Evolutionary conservation across 2,888 invertebrate species (phyloP).

Genomic region (Periphyllus acericola): DNA sequence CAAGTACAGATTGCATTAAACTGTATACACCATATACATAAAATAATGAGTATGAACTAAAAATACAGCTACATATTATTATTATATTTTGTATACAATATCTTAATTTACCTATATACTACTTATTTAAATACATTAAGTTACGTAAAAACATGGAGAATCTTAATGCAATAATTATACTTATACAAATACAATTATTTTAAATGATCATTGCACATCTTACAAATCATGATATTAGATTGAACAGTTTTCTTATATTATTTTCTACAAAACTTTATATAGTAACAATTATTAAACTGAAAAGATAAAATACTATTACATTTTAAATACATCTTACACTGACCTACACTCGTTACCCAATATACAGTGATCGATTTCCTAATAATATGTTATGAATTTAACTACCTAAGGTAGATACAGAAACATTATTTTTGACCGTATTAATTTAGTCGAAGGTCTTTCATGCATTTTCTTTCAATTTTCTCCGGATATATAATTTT

Average conservation of each 20-base stretch:
- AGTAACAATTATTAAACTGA: not conserved
- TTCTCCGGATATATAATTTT: slow-evolving; percentile 52
- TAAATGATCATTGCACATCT: too few relatives aligned
- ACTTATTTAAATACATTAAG: too few relatives aligned
- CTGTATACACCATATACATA: too few relatives aligned
- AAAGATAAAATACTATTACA: not conserved
- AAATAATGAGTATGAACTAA: too few relatives aligned
- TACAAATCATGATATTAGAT: not conserved
- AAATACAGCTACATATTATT: too few relatives aligned
- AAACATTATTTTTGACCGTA: slow-evolving; percentile 50
- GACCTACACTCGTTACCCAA: slow-evolving; percentile 24
- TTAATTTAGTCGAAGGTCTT: slow-evolving; percentile 55
- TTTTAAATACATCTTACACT: slow-evolving; percentile 10
- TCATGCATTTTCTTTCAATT: slow-evolving; percentile 60
- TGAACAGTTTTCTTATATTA: not conserved
- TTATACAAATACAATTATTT: too few relatives aligned
- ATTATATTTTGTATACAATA: too few relatives aligned
- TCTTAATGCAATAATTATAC: not conserved
- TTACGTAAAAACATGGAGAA: not conserved
- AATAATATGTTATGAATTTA: slow-evolving; percentile 43
- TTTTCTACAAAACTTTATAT: not conserved
- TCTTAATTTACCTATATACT: too few relatives aligned
- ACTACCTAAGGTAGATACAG: not conserved
- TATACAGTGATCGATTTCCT: slow-evolving; percentile 41
- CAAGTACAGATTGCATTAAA: too few relatives aligned